Evolutionary conservation across 2,797 vertebrate genomes (phyloP), one percentile per base, ranked within the genome.

Genomic region (Echiichthys vipera): DNA sequence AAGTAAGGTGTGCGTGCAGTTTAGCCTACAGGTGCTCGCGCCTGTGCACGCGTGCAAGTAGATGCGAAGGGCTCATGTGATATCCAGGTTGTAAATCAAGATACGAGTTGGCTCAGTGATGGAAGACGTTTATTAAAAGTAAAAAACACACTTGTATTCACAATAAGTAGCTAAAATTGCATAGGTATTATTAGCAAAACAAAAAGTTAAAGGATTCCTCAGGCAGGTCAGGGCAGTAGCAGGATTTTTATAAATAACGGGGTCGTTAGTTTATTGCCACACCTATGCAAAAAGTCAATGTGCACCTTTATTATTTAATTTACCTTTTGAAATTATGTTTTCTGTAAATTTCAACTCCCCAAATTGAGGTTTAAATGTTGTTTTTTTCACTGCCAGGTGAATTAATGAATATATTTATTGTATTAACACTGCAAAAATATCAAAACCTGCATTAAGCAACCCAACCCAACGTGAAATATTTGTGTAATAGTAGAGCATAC

Each of bases 21-120:
- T 39, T 13, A 37, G 17, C 34, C 43, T 45, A 4, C 7, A 4
- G n/a, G n/a, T 25, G 27, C 25, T 2, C 14, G 36, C 8, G 9
- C 40, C 2, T 17, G 15, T 59, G 40, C 25, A 22, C 7, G 42
- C 29, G 24, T 37, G 59, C 49, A 47, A 24, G 25, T 29, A 9
- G n/a, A 17, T 6, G 8, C 18, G 9, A 9, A 15, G 29, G 5
- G 15, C 20, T 63, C 77, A 72, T 58, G 74, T 71, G 77, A 72
- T 13, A 13, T 32, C 7, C 62, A 50, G 42, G 12, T 18, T 47
- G 27, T 77, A 76, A 78, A 74, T 24, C 8, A n/a, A 59, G 56
- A 2, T 56, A 15, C 20, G 40, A 47, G 14, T 10, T 10, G 4
- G 12, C 17, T 11, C 17, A n/a, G 11, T 24, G 24, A 2, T n/a